These are phyloP conservation scores for Helogale parvula DNA, from an alignment of 2,113 vertebrate genomes.

Conservation along the genomic window DNA sequence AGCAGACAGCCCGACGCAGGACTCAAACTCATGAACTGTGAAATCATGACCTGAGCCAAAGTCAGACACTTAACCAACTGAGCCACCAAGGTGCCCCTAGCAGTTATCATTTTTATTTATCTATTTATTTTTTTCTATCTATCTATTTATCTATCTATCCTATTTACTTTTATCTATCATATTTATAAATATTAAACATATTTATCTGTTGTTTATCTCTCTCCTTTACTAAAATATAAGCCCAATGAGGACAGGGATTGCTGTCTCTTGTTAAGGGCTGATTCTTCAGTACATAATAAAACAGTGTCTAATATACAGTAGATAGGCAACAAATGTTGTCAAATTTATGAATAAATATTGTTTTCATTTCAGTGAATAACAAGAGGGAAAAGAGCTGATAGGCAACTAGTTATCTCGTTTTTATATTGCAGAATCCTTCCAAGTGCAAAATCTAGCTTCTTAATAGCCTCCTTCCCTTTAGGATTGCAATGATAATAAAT, in stretches of 20 bases:
- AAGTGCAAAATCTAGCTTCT: background rate
- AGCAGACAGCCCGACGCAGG: too few relatives aligned
- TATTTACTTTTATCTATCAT: too few relatives aligned
- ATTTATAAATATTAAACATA: background rate
- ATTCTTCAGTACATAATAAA: slow-evolving; percentile 12
- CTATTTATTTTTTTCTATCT: too few relatives aligned
- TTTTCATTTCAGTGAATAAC: background rate
- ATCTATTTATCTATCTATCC: too few relatives aligned
- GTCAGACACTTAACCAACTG: too few relatives aligned
- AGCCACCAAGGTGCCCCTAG: too few relatives aligned
- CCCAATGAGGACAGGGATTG: background rate
- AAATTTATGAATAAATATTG: background rate
- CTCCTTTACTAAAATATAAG: background rate
- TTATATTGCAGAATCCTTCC: background rate
- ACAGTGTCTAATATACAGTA: background rate
- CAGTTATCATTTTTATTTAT: background rate
- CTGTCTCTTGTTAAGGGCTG: background rate
- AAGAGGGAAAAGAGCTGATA: background rate
- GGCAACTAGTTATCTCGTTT: background rate
- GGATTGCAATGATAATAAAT: background rate
- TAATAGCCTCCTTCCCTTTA: background rate
- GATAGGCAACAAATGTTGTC: background rate
- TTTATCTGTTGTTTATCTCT: background rate
- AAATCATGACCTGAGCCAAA: too few relatives aligned
- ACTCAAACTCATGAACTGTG: too few relatives aligned